Base-by-base conservation (phyloP, 30 jellyfish, hydroid and myxozoan genomes). In the Sanderia malayensis region DNA sequence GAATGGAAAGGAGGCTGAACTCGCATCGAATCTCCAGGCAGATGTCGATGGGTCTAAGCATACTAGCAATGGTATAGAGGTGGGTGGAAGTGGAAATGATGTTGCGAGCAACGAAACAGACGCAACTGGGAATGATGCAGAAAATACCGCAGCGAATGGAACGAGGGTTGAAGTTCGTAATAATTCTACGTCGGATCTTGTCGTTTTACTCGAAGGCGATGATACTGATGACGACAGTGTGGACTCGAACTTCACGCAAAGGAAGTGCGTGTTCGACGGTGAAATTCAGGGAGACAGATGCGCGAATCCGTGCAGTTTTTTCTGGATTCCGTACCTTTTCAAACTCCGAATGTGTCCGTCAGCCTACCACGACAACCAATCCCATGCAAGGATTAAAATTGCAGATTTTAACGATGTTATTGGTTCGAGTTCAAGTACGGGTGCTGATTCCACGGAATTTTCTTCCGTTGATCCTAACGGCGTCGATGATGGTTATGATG, bases 341-440 rank as follows among this genome's bases (percentile, higher is more conserved):
- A 26, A 21, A 23, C 31, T 31, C 7, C 76, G 82, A 66, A 79
- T 69, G 85, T 86, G 96, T 46, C 92, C 96, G 29, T 7, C 45
- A 17, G 10, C 1, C 26, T 24, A 1, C 2, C 46, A 58, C 15
- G 30, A 20, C 9, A 25, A 55, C 27, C 23, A 49, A 9, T 15
- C 27, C 27, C 8, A 15, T 15, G 18, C 23, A 4, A 49, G 64
- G 27, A 49, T 49, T 4, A 15, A 24, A 18, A 49, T 49, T 49
- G 64, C 64, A 4, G 23, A 4, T 11, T 11, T 49, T 49, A 49
- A 49, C 64, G 18, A 49, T 8, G 18, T 18, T 18, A 49, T 37
- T 37, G 52, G 10, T 37, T 13, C 13, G 52, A 37, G 52, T 13
- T 37, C 52, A 13, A 37, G 52, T 37, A 37, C 6, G 6, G 52